phyloP scores from a whole-genome alignment of 1,140 invertebrate species.

The Spodoptera frugiperda region DNA sequence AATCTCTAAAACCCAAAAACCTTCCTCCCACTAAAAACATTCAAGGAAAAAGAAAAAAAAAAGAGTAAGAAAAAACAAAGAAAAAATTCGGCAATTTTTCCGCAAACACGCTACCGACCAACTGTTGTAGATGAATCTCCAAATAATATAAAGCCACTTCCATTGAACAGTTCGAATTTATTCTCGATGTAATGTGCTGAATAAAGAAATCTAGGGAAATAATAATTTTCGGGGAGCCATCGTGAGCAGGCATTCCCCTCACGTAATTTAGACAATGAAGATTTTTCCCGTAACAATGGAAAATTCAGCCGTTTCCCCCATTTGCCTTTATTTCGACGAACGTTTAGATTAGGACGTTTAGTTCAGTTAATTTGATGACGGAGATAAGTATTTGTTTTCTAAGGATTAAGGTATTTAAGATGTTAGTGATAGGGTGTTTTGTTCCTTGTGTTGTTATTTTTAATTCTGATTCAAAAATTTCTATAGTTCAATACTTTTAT shows the following conservation, averaged over 20 bases:
- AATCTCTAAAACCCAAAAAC: too few relatives aligned
- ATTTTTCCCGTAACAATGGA: constrained; percentile 62
- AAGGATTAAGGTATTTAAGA: constrained; percentile 13
- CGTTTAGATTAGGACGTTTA: constrained; percentile 38
- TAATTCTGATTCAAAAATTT: too few relatives aligned
- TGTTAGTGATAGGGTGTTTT: too few relatives aligned
- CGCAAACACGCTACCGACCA: background rate
- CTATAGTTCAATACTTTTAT: too few relatives aligned
- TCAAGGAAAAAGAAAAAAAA: too few relatives aligned
- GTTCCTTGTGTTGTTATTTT: too few relatives aligned
- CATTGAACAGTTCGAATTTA: constrained; percentile 40
- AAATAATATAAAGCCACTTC: constrained; percentile 30
- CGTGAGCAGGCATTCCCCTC: constrained; percentile 62
- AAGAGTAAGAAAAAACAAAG: too few relatives aligned
- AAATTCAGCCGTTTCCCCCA: constrained; percentile 51
- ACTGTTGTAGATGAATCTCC: constrained; percentile 2
- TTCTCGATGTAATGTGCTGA: constrained; percentile 50
- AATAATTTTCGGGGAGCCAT: constrained; percentile 68
- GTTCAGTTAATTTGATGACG: constrained; percentile 35
- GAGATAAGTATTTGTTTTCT: constrained; percentile 32
- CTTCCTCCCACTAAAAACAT: too few relatives aligned
- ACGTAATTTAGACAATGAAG: constrained; percentile 73
- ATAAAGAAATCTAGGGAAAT: constrained; percentile 63
- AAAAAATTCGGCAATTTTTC: too few relatives aligned
- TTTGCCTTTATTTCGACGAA: constrained; percentile 20